Percentiles rank a stretch among this genome's conserved stretches.
phyloP scores from a whole-genome alignment of 2,888 invertebrate species.

The Monoplex corrugatus region DNA sequence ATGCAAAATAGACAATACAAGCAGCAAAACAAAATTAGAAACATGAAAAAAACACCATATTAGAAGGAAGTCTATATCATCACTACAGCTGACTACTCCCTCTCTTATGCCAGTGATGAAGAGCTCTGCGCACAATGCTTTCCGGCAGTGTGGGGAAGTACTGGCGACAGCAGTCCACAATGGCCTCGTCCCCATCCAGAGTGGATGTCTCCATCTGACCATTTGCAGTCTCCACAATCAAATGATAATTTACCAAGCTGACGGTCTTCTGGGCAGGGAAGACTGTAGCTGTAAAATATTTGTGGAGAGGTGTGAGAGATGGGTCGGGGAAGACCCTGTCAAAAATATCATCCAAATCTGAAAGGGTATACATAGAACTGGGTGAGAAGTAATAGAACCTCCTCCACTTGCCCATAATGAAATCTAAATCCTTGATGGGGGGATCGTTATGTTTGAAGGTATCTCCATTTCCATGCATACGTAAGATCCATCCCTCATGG shows the following conservation, averaged over 20 bases:
- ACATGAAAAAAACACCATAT: too few relatives aligned
- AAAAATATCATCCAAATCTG: constrained; percentile 55
- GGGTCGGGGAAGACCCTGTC: constrained; percentile 53
- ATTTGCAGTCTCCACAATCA: constrained; percentile 51
- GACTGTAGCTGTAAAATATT: constrained; percentile 42
- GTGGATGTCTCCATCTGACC: constrained; percentile 43
- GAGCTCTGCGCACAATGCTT: constrained; percentile 33
- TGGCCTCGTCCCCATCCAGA: constrained; percentile 49
- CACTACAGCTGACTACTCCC: too few relatives aligned
- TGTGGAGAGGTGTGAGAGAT: constrained; percentile 52
- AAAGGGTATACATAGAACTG: constrained; percentile 33
- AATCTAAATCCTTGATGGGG: constrained; percentile 48
- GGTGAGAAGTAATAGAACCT: constrained; percentile 58
- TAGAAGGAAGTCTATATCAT: too few relatives aligned
- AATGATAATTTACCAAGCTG: constrained; percentile 55
- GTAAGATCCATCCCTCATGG: constrained; percentile 55
- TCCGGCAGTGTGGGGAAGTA: constrained; percentile 49
- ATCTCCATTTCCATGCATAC: constrained; percentile 61
- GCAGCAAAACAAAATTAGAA: too few relatives aligned
- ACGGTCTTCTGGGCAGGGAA: constrained; percentile 57
- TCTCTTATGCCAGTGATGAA: constrained; percentile 46
- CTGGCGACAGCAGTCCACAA: constrained; percentile 40
- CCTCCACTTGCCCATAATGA: constrained; percentile 55
- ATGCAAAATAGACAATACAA: too few relatives aligned
- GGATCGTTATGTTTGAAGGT: constrained; percentile 45